Evolutionary conservation across 2,113 vertebrate genomes (phyloP).

Genomic region (Entomyzon cyanotis): DNA sequence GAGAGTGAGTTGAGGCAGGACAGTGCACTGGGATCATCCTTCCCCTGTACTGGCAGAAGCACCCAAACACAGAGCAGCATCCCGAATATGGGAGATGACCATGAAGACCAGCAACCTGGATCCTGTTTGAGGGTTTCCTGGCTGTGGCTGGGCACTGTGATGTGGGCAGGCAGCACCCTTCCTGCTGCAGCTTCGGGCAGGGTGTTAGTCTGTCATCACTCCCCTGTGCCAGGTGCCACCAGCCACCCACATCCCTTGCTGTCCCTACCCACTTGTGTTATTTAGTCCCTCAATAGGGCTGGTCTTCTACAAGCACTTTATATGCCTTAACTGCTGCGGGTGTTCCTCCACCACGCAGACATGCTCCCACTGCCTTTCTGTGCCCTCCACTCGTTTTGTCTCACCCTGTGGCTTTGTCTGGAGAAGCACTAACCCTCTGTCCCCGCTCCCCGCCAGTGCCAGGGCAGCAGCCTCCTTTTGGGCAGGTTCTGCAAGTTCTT

Average conservation of each 20-base stretch:
- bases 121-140: not conserved
- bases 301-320: not conserved
- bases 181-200: not conserved
- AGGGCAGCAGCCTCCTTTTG: not conserved
- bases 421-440: not conserved
- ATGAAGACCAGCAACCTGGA: not conserved
- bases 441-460: not conserved
- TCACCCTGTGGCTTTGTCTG: not conserved
- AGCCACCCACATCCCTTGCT: rapidly evolving
- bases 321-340: not conserved
- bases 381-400: rapidly evolving
- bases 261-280: not conserved
- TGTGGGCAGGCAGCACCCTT: not conserved
- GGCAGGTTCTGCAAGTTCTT: not conserved
- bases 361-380: not conserved
- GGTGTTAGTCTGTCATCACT: rapidly evolving
- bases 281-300: not conserved
- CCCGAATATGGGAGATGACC: rapidly evolving
- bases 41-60: not conserved
- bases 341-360: rapidly evolving
- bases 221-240: not conserved
- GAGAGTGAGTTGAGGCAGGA: not conserved
- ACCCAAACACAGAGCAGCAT: not conserved
- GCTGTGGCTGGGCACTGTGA: not conserved
- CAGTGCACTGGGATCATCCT: not conserved